Evolutionary conservation across 2,888 invertebrate species (phyloP).

Genomic region (Ophion obscuratus): DNA sequence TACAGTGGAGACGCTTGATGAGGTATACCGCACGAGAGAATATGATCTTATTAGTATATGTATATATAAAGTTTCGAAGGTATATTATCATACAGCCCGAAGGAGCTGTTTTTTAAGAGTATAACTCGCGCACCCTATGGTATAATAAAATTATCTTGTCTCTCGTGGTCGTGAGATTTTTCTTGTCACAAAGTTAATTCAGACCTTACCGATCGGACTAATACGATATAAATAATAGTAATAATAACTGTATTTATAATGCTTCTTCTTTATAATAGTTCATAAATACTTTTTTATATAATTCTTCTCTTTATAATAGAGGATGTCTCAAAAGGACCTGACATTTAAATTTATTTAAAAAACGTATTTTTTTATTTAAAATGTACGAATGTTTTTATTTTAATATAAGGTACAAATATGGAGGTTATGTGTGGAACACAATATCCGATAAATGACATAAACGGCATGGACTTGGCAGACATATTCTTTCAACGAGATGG

Average conservation of each 20-base stretch:
- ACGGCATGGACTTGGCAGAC: no score
- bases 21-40: constrained; percentile 14
- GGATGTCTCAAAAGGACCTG: no score
- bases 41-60: constrained; percentile 34
- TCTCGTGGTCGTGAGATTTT: background rate
- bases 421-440: no score
- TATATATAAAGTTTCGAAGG: background rate
- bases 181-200: background rate
- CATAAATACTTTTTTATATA: no score
- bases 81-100: constrained; percentile 11
- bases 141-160: constrained; percentile 39
- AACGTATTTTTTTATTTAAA: no score
- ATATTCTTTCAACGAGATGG: no score
- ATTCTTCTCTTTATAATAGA: no score
- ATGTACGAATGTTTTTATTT: no score
- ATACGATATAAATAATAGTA: background rate
- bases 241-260: background rate
- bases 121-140: constrained; percentile 17
- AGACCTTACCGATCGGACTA: background rate
- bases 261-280: no score
- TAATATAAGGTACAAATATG: no score
- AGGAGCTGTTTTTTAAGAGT: constrained; percentile 38
- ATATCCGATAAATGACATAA: no score
- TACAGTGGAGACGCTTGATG: constrained; percentile 3
- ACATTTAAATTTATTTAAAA: no score